These are phyloP conservation scores for Sebastes reedi DNA, from an alignment of 2,797 vertebrate genomes.

Conservation along the genomic window DNA sequence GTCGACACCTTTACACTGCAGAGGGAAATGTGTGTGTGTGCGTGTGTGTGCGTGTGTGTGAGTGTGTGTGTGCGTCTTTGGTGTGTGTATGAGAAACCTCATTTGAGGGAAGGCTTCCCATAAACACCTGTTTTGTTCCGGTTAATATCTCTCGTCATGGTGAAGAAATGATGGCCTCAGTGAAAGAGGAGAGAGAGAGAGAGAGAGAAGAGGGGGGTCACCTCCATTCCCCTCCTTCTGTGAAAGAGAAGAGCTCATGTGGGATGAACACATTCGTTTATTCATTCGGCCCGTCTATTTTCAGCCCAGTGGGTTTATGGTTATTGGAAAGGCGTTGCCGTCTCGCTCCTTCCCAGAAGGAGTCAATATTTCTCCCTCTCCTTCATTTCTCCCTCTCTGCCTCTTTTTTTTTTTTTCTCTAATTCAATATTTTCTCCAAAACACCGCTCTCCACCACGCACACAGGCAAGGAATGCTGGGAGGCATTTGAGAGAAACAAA, in stretches of 20 bases:
- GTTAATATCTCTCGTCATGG: conserved; percentile 69
- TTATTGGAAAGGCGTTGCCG: conserved; percentile 88
- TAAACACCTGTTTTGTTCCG: conserved; percentile 79
- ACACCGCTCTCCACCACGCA: conserved; percentile 48
- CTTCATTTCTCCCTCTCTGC: conserved; percentile 74
- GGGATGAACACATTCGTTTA: conserved; percentile 83
- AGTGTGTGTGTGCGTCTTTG: not conserved
- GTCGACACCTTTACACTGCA: conserved; percentile 61
- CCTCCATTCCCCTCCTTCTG: conserved; percentile 59
- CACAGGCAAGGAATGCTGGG: conserved; percentile 69
- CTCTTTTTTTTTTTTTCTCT: conserved; percentile 65
- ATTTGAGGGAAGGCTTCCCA: conserved; percentile 66
- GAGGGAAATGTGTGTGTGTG: conserved; percentile 1
- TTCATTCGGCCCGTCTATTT: conserved; percentile 82
- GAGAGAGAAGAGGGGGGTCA: conserved; percentile 40
- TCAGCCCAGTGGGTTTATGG: conserved; percentile 86
- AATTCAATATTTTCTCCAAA: conserved; percentile 79
- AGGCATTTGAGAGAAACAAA: conserved; percentile 57
- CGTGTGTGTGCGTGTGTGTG: conserved; percentile 14
- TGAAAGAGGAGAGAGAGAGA: conserved; percentile 58
- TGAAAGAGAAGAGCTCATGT: conserved; percentile 78
- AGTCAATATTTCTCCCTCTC: conserved; percentile 87
- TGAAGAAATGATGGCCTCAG: conserved; percentile 67
- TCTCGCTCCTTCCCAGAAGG: conserved; percentile 86
- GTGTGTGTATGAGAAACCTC: conserved; percentile 37